Evolutionary conservation across 2,888 invertebrate species (phyloP), one percentile per base, ranked within the genome.

Genomic region (Caenorhabditis uteleia): DNA sequence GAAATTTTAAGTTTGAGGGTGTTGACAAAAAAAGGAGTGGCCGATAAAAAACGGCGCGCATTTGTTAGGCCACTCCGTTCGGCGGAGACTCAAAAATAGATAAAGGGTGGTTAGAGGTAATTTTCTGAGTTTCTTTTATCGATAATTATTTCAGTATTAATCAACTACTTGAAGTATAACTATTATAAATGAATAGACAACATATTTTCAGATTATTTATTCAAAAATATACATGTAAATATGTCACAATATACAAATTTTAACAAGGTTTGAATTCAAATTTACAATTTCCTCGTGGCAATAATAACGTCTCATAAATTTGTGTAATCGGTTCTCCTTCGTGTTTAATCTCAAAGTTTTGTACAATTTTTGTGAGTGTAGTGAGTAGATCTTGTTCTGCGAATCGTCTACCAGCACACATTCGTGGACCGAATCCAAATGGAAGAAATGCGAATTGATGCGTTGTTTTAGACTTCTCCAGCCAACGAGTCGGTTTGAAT

Each of bases 401-500:
- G 79, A 87, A 85, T 61, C 87, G 79, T 51, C 87, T 82, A 26
- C 87, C 88, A 55, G 86, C 86, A 83, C 87, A 88, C 84, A 87
- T 87, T 65, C 87, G 73, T 1, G 86, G 85, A 2, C 87, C 87
- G 69, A 85, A 84, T 5, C 87, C 86, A 78, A 88, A 88, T 4
- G 87, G 87, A 3, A 84, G 84, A 38, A 87, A 78, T 2, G 87
- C 74, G 70, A 84, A 87, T 0, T 87, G 87, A 70, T 87, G 85
- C n/a, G 84, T 80, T 3, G 67, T 70, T 7, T 51, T 73, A 16
- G 78, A 73, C 29, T 75, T 74, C 4, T 78, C 85, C 68, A 90
- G 78, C 91, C 91, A 92, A 40, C 92, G 85, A 80, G 91, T 91
- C 0, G 92, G 91, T 27, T 66, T 61, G 68, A 76, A 78, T 12